Evolutionary conservation across 2,797 vertebrate genomes (phyloP).

Genomic region (Rhinogobio ventralis): DNA sequence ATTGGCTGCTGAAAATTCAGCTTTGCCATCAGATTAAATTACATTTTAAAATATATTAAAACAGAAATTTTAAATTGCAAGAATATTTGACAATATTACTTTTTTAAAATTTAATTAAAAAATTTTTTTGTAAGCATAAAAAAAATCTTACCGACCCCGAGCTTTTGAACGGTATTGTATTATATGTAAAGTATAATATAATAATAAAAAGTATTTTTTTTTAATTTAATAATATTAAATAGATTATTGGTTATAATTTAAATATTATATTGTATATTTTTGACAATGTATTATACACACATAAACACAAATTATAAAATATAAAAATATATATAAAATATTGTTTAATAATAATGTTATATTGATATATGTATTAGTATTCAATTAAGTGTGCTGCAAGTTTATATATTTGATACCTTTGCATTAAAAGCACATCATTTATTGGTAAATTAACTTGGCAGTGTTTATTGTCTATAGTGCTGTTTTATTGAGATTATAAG

Average conservation of each 20-base stretch:
- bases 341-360: neutral
- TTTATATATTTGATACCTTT: neutral
- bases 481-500: constrained; percentile 14
- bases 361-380: too few species aligned
- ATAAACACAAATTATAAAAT: neutral
- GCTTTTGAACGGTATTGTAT: neutral
- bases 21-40: too few species aligned
- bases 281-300: neutral
- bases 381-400: neutral
- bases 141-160: neutral
- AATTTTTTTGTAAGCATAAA: neutral
- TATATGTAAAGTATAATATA: neutral
- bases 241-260: neutral
- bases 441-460: neutral
- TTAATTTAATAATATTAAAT: neutral
- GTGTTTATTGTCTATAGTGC: neutral
- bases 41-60: too few species aligned
- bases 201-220: neutral
- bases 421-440: neutral
- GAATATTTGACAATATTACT: neutral
- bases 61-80: neutral
- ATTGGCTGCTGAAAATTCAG: too few species aligned
- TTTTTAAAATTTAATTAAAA: too few species aligned
- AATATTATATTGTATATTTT: neutral
- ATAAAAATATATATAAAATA: neutral